A percentile compares a stretch with the other conserved stretches of the same genome.
Conservation (phyloP, 2,113 vertebrate genomes). For the Macquaria ambigua region DNA sequence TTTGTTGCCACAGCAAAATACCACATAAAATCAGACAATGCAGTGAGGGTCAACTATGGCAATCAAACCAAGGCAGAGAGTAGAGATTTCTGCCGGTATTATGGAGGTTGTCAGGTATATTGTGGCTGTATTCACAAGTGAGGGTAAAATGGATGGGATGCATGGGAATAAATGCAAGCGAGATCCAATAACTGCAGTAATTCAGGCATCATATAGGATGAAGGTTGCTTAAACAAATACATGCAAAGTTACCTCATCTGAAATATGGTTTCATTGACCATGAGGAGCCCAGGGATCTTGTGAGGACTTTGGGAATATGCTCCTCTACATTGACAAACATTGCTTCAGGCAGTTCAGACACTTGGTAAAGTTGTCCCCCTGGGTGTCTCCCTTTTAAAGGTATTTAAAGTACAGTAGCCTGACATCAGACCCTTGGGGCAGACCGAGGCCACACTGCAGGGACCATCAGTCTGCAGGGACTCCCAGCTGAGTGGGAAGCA, state of each 20-base stretch:
- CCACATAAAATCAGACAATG: not conserved
- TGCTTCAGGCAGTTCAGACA: not conserved
- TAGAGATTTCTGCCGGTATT: not conserved
- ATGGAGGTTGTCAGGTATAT: not conserved
- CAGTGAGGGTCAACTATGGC: not conserved
- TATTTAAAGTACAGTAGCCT: slow-evolving; percentile 40
- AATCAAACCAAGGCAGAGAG: not conserved
- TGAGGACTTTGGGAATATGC: not conserved
- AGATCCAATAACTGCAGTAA: not conserved
- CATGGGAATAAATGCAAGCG: not conserved
- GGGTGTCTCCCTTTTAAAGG: slow-evolving; percentile 11
- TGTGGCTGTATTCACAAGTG: not conserved
- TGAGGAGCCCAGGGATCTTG: not conserved
- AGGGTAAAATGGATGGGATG: not conserved
- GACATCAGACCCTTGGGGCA: slow-evolving; percentile 28
- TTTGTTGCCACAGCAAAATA: not conserved
- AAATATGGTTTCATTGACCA: not conserved
- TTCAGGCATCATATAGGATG: not conserved
- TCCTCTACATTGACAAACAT: not conserved
- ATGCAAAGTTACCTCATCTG: not conserved
- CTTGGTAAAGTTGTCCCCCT: not conserved
- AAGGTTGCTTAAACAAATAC: not conserved
- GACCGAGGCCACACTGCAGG: not conserved
- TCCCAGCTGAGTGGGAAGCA: not conserved
- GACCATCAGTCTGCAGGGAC: slow-evolving; percentile 24